Percentiles rank a stretch among this genome's conserved stretches.
Conservation (phyloP, 1,140 invertebrate species). For the Ctenoplectra terminalis region DNA sequence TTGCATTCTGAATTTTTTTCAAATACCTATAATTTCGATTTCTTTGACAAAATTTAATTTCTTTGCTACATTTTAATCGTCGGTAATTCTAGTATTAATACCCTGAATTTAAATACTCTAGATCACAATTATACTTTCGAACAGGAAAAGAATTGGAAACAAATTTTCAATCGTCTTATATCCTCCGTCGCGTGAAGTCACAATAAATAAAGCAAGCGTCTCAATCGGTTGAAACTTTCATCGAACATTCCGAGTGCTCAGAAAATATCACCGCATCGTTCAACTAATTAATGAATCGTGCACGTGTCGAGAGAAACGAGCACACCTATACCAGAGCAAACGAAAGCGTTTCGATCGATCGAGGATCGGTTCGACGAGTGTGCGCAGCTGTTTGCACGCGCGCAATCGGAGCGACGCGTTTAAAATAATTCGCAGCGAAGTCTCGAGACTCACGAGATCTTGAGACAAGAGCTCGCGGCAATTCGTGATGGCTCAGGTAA, state of each 20-base stretch:
- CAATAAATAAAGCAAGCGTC: too few relatives aligned
- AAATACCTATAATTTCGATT: too few relatives aligned
- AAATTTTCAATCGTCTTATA: too few relatives aligned
- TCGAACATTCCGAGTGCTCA: too few relatives aligned
- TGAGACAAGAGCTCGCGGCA: background rate
- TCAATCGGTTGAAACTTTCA: background rate
- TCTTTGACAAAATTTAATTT: too few relatives aligned
- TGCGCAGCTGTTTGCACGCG: background rate
- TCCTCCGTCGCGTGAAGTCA: too few relatives aligned
- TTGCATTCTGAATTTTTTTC: too few relatives aligned
- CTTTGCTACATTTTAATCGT: too few relatives aligned
- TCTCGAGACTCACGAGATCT: conserved; percentile 30
- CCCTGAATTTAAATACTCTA: too few relatives aligned
- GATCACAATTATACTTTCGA: too few relatives aligned
- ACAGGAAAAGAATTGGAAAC: too few relatives aligned
- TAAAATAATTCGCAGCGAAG: conserved; percentile 24
- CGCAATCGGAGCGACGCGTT: background rate
- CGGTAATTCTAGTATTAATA: too few relatives aligned
- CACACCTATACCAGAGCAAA: background rate
- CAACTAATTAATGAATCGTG: background rate
- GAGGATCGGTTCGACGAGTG: background rate
- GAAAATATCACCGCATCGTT: background rate
- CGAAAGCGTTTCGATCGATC: background rate
- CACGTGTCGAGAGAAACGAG: background rate
- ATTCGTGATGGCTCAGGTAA: conserved; percentile 25